Evolutionary conservation across 2,888 invertebrate species (phyloP), one percentile per base, ranked within the genome.

Genomic region (Sminthurides aquaticus): DNA sequence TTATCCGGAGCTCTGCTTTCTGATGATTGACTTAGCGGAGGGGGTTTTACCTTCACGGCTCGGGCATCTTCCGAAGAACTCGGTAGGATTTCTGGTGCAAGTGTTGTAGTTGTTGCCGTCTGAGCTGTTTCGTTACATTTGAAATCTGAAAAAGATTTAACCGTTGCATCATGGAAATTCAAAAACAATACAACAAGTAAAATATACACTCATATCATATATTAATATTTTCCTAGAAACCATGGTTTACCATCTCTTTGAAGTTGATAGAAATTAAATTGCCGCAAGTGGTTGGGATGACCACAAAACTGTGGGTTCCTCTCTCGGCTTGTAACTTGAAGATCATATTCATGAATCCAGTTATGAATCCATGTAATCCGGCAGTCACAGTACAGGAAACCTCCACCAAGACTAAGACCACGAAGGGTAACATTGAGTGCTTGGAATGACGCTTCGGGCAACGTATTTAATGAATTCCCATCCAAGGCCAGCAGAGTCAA

Each of bases 291-390:
- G 1, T 85, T 82, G 1, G 94, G 94, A 72, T 86, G 86, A 18
- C 92, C 93, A 76, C 93, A 94, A 79, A 93, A 94, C 78, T 94
- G 93, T 5, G 93, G 93, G 79, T 90, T 91, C 75, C 91, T 83
- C 79, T 94, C 94, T 54, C 93, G 84, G 70, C 92, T 92, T 15
- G 93, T 93, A 24, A 94, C 92, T 83, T 94, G 93, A 49, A 94
- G 82, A 77, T 93, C 92, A 18, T 87, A 87, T 70, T 87, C 87
- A 61, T 87, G 84, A 74, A 93, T 91, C 94, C 93, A 94, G 77
- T 92, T 87, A 67, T 90, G 87, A 66, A 93, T 88, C 94, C 94
- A 94, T 8, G 87, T 84, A 57, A 94, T 79, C 65, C 87, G 86
- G 78, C 94, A 94, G 77, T 94, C 93, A 77, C 94, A 94, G 73